Evolutionary conservation across 2,797 vertebrate genomes (phyloP), one percentile per base, ranked within the genome.

Genomic region (Scolopax rusticola): DNA sequence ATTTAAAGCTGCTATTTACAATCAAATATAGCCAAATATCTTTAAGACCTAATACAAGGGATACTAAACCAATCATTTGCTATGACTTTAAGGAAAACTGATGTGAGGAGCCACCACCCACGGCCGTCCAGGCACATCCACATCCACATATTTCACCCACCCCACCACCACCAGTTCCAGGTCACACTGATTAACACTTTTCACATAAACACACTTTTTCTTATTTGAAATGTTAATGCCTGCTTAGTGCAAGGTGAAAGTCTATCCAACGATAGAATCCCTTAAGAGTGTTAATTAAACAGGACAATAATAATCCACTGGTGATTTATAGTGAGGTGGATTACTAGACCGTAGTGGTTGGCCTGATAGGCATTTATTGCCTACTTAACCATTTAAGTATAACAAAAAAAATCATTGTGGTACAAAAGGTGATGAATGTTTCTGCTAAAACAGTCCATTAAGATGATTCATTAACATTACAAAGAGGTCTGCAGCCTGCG

Each of bases 401-500:
- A 97, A 97, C 92, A 92, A 93, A 89, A 97, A 97, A 97, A 97
- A 96, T 96, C 94, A 97, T 93, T 85, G 86, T 93, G 84, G 92
- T 94, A 97, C 97, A 97, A 97, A 97, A 97, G 97, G 96, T 97
- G 97, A 98, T 97, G 97, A 97, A 98, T 97, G 97, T 96, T 96
- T 95, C 96, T 95, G 92, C 90, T 97, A 95, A 94, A 97, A 95
- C 90, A 96, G 91, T 97, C 97, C 94, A 94, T 98, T 98, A 98
- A 98, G 97, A 97, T 98, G 97, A 98, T 97, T 97, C 97, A 97
- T 97, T 97, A 97, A 90, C 97, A 96, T 96, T 96, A 97, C 97
- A 96, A 96, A 97, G 94, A 92, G 73, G 68, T 64, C 81, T 96
- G 91, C 41, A 89, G 97, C 88, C 93, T 95, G 67, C 85, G 94